Conservation (phyloP, 2,113 vertebrate genomes). For the Seriola aureovittata region DNA sequence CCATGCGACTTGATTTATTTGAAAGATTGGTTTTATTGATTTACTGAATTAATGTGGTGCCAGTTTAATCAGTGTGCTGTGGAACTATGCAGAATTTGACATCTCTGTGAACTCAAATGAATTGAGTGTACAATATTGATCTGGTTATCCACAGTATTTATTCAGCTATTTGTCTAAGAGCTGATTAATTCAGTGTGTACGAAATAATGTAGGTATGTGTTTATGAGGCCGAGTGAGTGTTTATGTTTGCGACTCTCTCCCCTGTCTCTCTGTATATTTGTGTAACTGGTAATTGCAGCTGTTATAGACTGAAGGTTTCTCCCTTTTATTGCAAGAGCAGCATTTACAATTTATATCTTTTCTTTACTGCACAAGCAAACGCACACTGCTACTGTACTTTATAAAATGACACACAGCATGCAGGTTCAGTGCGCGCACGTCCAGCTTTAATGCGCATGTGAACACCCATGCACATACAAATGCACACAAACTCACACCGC, state of each 20-base stretch:
- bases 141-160: conserved; percentile 83
- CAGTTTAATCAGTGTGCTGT: conserved; percentile 82
- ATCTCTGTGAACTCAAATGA: conserved; percentile 84
- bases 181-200: conserved; percentile 81
- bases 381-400: conserved; percentile 15
- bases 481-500: background rate
- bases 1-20: conserved; percentile 83
- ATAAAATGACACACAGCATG: conserved; percentile 24
- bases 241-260: conserved; percentile 50
- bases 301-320: conserved; percentile 55
- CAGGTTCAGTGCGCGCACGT: conserved; percentile 14
- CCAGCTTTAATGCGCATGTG: conserved; percentile 20
- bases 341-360: conserved; percentile 33
- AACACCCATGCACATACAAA: conserved; percentile 3
- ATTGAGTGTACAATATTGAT: conserved; percentile 83
- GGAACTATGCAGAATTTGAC: conserved; percentile 81
- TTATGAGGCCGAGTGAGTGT: conserved; percentile 57
- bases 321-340: conserved; percentile 41
- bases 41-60: conserved; percentile 83
- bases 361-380: conserved; percentile 19
- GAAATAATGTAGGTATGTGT: conserved; percentile 69
- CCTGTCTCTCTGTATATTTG: conserved; percentile 39
- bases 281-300: conserved; percentile 56
- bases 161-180: conserved; percentile 82
- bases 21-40: conserved; percentile 86